Conservation (phyloP, 1,140 invertebrate species). For the Gonatopus flavifemur region DNA sequence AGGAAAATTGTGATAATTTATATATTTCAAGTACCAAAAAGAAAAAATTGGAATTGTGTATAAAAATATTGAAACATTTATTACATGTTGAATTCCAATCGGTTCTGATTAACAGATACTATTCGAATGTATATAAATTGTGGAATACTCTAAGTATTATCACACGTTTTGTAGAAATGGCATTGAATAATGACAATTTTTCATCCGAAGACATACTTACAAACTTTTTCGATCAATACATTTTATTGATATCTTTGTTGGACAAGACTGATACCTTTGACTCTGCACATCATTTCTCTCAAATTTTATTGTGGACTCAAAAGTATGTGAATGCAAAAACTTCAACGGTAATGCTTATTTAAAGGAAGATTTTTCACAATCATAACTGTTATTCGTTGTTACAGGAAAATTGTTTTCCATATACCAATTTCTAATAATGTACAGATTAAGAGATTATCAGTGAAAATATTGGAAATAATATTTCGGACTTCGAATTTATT, state of each 20-base stretch:
- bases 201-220: conserved; percentile 11
- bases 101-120: conserved; percentile 19
- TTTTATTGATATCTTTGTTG: conserved; percentile 21
- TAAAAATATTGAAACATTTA: conserved; percentile 18
- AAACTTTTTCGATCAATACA: conserved; percentile 21
- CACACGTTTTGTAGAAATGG: conserved; percentile 18
- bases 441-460: conserved; percentile 9
- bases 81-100: conserved; percentile 16
- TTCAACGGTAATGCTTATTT: too few relatives aligned
- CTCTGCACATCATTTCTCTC: conserved; percentile 17
- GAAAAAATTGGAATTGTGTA: conserved; percentile 11
- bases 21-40: not conserved
- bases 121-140: conserved; percentile 20
- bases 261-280: conserved; percentile 20
- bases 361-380: too few relatives aligned
- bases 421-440: conserved; percentile 8
- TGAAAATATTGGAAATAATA: conserved; percentile 25
- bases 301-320: conserved; percentile 21
- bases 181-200: not conserved
- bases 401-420: conserved; percentile 21
- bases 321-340: conserved; percentile 14
- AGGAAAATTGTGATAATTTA: not conserved
- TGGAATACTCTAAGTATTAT: conserved; percentile 19
- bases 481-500: conserved; percentile 21
- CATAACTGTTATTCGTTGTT: conserved; percentile 4